Evolutionary conservation across 2,113 vertebrate species (phyloP).

Genomic region (Aldabrachelys gigantea): DNA sequence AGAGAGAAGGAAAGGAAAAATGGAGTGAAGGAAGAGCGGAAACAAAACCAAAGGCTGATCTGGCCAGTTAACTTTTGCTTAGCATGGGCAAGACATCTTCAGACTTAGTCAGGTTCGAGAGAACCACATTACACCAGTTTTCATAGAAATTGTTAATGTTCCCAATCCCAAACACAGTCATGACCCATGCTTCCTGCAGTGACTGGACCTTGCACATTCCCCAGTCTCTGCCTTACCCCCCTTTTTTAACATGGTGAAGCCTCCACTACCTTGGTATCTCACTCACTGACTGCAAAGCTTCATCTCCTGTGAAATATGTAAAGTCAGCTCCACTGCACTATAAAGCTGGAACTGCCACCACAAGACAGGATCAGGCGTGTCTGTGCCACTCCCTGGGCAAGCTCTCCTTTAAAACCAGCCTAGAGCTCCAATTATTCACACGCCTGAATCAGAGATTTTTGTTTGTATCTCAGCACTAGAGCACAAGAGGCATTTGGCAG

Average conservation of each 20-base stretch:
- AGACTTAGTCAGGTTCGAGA: not conserved
- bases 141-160: not conserved
- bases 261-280: not conserved
- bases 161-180: slow-evolving; percentile 25
- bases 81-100: not conserved
- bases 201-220: not conserved
- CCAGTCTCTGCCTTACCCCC: not conserved
- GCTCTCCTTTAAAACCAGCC: not conserved
- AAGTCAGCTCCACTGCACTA: not conserved
- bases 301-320: not conserved
- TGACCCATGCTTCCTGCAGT: slow-evolving; percentile 8
- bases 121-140: not conserved
- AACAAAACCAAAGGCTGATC: not conserved
- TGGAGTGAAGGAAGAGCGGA: not conserved
- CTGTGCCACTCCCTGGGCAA: not conserved
- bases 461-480: not conserved
- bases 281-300: not conserved
- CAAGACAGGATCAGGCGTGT: slow-evolving; percentile 19
- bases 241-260: not conserved
- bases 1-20: not conserved
- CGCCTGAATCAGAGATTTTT: not conserved
- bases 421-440: not conserved
- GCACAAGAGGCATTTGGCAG: not conserved
- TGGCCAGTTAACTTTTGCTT: not conserved
- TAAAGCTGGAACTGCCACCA: not conserved